These are phyloP conservation scores for Lagocephalus sceleratus DNA, from an alignment of 2,797 vertebrate species.

Conservation along the genomic window DNA sequence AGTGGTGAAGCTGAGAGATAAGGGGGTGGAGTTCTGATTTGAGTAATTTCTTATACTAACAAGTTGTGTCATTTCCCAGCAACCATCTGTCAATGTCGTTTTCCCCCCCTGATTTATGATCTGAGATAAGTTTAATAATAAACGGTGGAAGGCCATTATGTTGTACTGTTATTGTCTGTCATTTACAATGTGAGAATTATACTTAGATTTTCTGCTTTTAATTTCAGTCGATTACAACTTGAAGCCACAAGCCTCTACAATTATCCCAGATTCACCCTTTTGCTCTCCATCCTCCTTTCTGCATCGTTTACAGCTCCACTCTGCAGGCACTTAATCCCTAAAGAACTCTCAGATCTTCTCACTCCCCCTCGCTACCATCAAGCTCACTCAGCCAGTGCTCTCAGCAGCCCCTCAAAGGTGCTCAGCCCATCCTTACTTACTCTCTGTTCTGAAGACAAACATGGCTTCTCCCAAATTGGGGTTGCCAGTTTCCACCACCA, in stretches of 20 bases:
- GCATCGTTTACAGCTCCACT: conserved; percentile 53
- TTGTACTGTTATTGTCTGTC: neutral
- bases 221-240: conserved; percentile 67
- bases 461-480: conserved; percentile 83
- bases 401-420: conserved; percentile 35
- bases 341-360: conserved; percentile 59
- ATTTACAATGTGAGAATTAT: conserved; percentile 1
- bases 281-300: conserved; percentile 51
- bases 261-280: conserved; percentile 54
- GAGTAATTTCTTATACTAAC: conserved; percentile 9
- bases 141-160: neutral
- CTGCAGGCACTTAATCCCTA: conserved; percentile 52
- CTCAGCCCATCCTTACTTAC: conserved; percentile 22
- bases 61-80: conserved; percentile 7
- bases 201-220: conserved; percentile 39
- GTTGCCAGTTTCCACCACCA: conserved; percentile 76
- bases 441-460: conserved; percentile 28
- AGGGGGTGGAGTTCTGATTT: conserved; percentile 2
- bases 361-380: conserved; percentile 30
- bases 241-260: conserved; percentile 58
- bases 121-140: too few relatives aligned
- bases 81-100: neutral
- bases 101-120: conserved; percentile 1
- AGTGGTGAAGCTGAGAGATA: conserved; percentile 16
- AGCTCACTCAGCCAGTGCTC: conserved; percentile 37